phyloP scores from a whole-genome alignment of 2,888 invertebrate species.

The Plebejus anna region DNA sequence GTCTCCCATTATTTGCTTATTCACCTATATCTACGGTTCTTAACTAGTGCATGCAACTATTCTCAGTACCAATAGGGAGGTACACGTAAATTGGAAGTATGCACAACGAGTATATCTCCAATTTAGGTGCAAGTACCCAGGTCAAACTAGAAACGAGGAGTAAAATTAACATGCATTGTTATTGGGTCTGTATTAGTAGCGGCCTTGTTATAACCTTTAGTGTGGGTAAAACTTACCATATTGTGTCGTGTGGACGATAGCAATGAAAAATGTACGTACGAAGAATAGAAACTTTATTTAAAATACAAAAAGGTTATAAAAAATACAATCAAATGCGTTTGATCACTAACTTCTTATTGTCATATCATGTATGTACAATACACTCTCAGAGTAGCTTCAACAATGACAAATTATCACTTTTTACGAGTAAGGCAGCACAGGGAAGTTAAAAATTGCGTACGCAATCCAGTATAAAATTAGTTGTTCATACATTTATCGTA shows the following conservation, averaged over 20 bases:
- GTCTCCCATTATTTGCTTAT: constrained; percentile 75
- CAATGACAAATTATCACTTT: constrained; percentile 22
- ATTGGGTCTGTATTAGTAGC: constrained; percentile 33
- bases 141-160: constrained; percentile 39
- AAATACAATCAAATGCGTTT: constrained; percentile 78
- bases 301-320: constrained; percentile 79
- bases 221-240: constrained; percentile 29
- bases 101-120: constrained; percentile 31
- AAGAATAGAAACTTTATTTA: constrained; percentile 79
- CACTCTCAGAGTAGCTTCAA: constrained; percentile 43
- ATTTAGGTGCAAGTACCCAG: constrained; percentile 38
- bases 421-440: constrained; percentile 20
- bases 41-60: constrained; percentile 50
- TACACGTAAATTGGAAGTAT: constrained; percentile 34
- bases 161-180: constrained; percentile 41
- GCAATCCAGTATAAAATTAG: neutral
- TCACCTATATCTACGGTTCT: constrained; percentile 36
- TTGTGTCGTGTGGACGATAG: constrained; percentile 27
- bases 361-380: constrained; percentile 60
- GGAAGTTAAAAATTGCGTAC: neutral
- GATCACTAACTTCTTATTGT: constrained; percentile 71
- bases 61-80: constrained; percentile 8
- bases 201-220: constrained; percentile 30
- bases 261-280: constrained; percentile 57
- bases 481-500: constrained; percentile 19